Percentiles rank a stretch among this genome's conserved stretches.
phyloP scores from a whole-genome alignment of 2,888 invertebrate species.

The Scotopteryx bipunctaria region DNA sequence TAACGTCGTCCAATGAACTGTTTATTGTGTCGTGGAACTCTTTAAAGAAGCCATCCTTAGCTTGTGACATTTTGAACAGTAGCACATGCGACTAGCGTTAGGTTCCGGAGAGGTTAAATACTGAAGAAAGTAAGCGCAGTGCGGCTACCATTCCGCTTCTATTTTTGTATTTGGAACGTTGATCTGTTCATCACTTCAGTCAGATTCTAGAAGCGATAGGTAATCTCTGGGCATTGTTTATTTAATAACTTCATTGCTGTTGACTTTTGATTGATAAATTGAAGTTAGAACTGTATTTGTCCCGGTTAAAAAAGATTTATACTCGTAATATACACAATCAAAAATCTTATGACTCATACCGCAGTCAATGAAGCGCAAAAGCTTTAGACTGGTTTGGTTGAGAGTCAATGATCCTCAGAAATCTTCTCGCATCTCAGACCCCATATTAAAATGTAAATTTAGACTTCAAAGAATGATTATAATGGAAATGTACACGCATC shows the following conservation, averaged over 20 bases:
- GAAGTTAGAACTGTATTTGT: too few species aligned
- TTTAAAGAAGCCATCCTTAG: slow-evolving; percentile 83
- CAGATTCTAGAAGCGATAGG: slow-evolving; percentile 33
- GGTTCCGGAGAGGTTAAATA: slow-evolving; percentile 55
- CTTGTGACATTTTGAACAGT: slow-evolving; percentile 60
- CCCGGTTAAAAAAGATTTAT: too few species aligned
- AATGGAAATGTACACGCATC: slow-evolving; percentile 29
- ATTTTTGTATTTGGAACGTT: slow-evolving; percentile 72
- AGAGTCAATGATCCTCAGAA: slow-evolving; percentile 28
- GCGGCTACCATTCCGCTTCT: slow-evolving; percentile 59
- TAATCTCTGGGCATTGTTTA: slow-evolving; percentile 12
- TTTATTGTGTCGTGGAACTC: slow-evolving; percentile 85
- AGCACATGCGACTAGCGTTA: slow-evolving; percentile 39
- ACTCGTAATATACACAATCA: too few species aligned
- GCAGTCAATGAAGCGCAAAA: slow-evolving; percentile 13
- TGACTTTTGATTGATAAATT: not conserved
- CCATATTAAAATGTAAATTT: slow-evolving; percentile 19
- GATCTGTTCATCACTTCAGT: slow-evolving; percentile 63
- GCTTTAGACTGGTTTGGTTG: slow-evolving; percentile 15
- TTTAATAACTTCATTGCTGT: slow-evolving; percentile 8
- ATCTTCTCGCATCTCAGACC: slow-evolving; percentile 26
- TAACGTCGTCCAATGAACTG: slow-evolving; percentile 78
- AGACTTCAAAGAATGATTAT: slow-evolving; percentile 26
- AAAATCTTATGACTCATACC: slow-evolving; percentile 4
- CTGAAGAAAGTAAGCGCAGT: slow-evolving; percentile 60